Evolutionary conservation across 2,797 vertebrate genomes (phyloP).

Genomic region (Enteromius argenteus): DNA sequence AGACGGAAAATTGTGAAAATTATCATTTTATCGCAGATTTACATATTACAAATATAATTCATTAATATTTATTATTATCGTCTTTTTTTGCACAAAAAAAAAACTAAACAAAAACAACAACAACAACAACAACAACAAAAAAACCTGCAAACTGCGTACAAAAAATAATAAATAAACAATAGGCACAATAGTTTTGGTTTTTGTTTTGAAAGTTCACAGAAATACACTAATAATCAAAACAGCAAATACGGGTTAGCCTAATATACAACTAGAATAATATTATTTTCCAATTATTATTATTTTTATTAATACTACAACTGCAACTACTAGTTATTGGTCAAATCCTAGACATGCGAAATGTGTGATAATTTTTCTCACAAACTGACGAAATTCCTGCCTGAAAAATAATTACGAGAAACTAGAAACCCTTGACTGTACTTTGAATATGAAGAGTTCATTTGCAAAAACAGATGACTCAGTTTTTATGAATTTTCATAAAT

Average conservation of each 20-base stretch:
- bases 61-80: no score
- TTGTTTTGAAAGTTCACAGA: background rate
- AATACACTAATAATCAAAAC: background rate
- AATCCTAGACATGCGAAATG: background rate
- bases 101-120: no score
- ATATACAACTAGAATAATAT: background rate
- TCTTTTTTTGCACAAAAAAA: background rate
- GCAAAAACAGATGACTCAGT: background rate
- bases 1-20: background rate
- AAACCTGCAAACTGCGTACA: background rate
- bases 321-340: background rate
- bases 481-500: background rate
- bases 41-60: background rate
- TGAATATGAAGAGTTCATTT: background rate
- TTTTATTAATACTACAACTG: background rate
- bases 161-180: background rate
- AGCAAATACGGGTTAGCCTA: background rate
- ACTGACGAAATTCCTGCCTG: conserved; percentile 41
- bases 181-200: background rate
- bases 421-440: background rate
- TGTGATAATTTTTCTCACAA: conserved; percentile 44
- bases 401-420: background rate
- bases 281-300: background rate
- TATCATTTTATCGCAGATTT: background rate
- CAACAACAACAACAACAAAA: no score